These are phyloP conservation scores for Bombyx mori DNA, from an alignment of 1,140 invertebrate genomes.

Conservation along the genomic window ASM3026992v2 NC_085116.1:11351501-11352000, in stretches of 20 bases:
- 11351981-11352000: background rate
- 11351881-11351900: slow-evolving; percentile 45
- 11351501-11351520: no score
- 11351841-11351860: slow-evolving; percentile 50
- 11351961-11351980: slow-evolving; percentile 1
- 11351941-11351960: slow-evolving; percentile 33
- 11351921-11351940: slow-evolving; percentile 6
- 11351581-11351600: no score
- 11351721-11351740: slow-evolving; percentile 20
- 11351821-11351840: slow-evolving; percentile 58
- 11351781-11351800: slow-evolving; percentile 51
- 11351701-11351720: no score
- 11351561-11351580: no score
- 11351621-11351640: no score
- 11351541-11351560: no score
- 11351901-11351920: slow-evolving; percentile 50
- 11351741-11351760: slow-evolving; percentile 33
- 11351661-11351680: no score
- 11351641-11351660: no score
- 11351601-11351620: no score
- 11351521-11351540: no score
- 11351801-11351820: slow-evolving; percentile 54
- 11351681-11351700: no score
- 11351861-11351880: slow-evolving; percentile 37
- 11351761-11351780: slow-evolving; percentile 29